Percentiles rank a stretch among this genome's conserved stretches.
Conservation (phyloP, 2,888 invertebrate genomes). For the Drosophila longiperda region DNA sequence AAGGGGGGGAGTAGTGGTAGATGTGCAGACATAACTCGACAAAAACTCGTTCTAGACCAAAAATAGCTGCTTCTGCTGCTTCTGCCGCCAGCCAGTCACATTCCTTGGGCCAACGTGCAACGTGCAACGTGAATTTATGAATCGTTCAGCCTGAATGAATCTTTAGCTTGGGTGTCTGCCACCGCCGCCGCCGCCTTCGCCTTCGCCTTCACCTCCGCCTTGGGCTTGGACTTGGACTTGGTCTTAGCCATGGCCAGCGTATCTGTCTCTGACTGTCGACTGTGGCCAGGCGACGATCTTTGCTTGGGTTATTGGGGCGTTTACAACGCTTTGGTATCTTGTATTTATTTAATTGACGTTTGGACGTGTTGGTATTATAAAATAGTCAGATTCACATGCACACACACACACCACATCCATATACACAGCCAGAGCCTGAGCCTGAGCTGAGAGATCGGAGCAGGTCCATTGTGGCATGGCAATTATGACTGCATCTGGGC, state of each 20-base stretch:
- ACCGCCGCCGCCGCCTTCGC: background rate
- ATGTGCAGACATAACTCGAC: constrained; percentile 14
- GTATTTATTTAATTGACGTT: constrained; percentile 80
- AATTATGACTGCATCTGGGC: constrained; percentile 76
- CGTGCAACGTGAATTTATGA: constrained; percentile 69
- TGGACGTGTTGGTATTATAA: constrained; percentile 79
- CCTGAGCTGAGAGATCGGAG: constrained; percentile 9
- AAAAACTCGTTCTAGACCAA: constrained; percentile 72
- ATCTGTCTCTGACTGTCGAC: constrained; percentile 1
- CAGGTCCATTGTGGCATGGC: constrained; percentile 42
- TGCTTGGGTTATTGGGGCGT: constrained; percentile 62
- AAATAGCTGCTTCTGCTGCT: constrained; percentile 52
- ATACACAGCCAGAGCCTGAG: constrained; percentile 4
- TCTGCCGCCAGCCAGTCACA: constrained; percentile 35
- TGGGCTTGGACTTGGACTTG: background rate
- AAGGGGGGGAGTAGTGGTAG: background rate
- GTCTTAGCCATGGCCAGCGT: background rate
- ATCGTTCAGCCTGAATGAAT: constrained; percentile 74
- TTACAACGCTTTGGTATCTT: constrained; percentile 80
- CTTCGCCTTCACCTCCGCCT: too few species aligned
- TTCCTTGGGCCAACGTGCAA: constrained; percentile 50
- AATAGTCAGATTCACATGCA: constrained; percentile 55
- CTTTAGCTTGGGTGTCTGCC: constrained; percentile 53
- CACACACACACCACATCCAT: background rate
- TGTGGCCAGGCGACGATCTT: constrained; percentile 38